A percentile compares a stretch with the other conserved stretches of the same genome.
phyloP scores from a whole-genome alignment of 2,888 invertebrate genomes.

The Escarpia spicata region DNA sequence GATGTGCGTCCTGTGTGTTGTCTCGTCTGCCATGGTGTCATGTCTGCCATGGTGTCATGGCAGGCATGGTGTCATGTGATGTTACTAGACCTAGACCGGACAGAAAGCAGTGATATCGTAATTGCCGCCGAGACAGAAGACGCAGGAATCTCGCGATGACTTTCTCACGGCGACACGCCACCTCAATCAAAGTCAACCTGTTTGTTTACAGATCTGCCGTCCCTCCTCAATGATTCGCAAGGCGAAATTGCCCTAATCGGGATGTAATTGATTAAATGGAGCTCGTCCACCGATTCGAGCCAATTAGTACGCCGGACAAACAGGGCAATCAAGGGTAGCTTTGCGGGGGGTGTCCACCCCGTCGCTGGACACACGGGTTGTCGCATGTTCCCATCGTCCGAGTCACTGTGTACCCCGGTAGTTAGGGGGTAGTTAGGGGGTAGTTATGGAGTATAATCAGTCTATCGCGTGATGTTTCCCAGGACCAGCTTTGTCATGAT shows the following conservation, averaged over 20 bases:
- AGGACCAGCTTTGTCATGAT: not conserved
- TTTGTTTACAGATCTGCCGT: not conserved
- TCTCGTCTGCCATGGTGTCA: not conserved
- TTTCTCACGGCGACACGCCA: not conserved
- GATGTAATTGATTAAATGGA: slow-evolving; percentile 4
- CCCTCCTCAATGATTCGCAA: not conserved
- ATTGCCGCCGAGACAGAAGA: not conserved
- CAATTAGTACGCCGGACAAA: not conserved
- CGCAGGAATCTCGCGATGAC: not conserved
- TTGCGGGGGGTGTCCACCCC: not conserved
- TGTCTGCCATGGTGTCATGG: not conserved
- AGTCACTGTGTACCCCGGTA: not conserved
- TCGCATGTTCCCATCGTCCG: slow-evolving; percentile 13
- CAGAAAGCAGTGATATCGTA: not conserved
- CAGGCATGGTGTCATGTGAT: no score
- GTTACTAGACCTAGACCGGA: not conserved
- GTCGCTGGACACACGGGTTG: not conserved
- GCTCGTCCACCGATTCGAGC: not conserved
- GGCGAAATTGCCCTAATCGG: slow-evolving; percentile 3
- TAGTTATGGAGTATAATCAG: slow-evolving; percentile 13
- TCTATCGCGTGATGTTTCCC: not conserved
- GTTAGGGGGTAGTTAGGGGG: not conserved
- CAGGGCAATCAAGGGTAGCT: not conserved
- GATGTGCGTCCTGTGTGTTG: not conserved
- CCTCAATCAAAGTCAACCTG: not conserved